Base-by-base conservation (phyloP, 2,797 vertebrate genomes). In the Champsocephalus esox region DNA sequence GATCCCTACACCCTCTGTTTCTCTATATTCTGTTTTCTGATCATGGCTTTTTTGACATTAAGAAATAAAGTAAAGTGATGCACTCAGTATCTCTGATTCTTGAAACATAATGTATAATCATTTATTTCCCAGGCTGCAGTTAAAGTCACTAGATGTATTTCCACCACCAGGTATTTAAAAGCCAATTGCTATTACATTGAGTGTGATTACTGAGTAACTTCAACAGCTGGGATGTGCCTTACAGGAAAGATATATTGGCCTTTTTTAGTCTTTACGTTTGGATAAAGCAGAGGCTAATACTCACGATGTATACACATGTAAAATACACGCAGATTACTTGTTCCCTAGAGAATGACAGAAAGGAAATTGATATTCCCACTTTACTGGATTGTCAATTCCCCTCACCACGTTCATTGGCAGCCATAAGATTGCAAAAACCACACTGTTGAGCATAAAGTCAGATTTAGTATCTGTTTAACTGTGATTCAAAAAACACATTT, bases 311-410 rank as follows among this genome's bases (percentile, higher is more conserved):
- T 0, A 45, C 13, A 62, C 43, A 59, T n/a, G 3, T 4, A 54
- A 65, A 60, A 73, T 28, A 45, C 65, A 11, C 55, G 28, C 82
- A 85, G 80, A 83, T 85, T n/a, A 14, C 28, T 48, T 12, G 13
- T 54, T 83, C 82, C 62, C 74, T 24, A 7, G 75, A 67, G 73
- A 71, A 64, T 34, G 12, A 45, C 64, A 24, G 49, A 68, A 21
- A 63, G 55, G 67, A 83, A 52, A 68, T 73, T 73, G 70, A 79
- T 79, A 78, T 81, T 80, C 71, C 52, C 54, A 66, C 66, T 50
- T 77, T 54, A 64, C 12, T 13, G n/a, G 38, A 45, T 66, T 80
- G 65, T 64, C 24, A 51, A 38, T 75, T 72, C 70, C 61, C 62
- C 41, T 69, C 24, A 8, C 52, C 13, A 2, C 6, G 9, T 83